phyloP scores from a whole-genome alignment of 1,140 invertebrate species.

The Sipha flava region DNA sequence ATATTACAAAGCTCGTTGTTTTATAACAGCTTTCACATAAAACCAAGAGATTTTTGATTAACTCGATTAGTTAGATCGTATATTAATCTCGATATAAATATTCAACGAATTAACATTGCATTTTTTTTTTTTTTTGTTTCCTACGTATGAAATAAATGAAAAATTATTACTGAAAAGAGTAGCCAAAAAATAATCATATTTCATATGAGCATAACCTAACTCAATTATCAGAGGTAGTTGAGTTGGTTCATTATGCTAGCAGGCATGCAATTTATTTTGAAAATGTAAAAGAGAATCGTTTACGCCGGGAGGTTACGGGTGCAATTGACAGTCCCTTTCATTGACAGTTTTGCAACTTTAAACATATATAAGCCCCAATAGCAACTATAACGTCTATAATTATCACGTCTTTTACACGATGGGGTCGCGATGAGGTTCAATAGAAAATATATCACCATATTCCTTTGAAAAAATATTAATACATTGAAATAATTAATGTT shows the following conservation, averaged over 20 bases:
- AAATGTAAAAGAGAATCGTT: conserved; percentile 3
- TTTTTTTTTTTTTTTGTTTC: too few species aligned
- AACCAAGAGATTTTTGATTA: too few species aligned
- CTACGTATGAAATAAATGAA: too few species aligned
- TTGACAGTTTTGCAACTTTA: conserved; percentile 17
- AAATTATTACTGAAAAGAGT: too few species aligned
- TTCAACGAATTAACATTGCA: too few species aligned
- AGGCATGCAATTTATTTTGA: conserved; percentile 9
- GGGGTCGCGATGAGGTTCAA: not conserved
- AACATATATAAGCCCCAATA: not conserved
- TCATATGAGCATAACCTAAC: not conserved
- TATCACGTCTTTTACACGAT: conserved; percentile 5
- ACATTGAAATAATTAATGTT: too few species aligned
- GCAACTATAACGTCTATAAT: not conserved
- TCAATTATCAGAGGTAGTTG: not conserved
- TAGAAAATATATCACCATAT: not conserved
- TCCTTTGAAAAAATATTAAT: too few species aligned
- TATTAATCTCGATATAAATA: too few species aligned
- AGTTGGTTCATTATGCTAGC: not conserved
- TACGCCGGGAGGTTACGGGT: not conserved
- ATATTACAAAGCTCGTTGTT: too few species aligned
- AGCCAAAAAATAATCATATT: not conserved
- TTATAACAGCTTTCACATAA: too few species aligned
- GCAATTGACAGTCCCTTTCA: conserved; percentile 19
- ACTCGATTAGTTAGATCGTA: too few species aligned